Base-by-base conservation (phyloP, 1,140 invertebrate species). In the Mycetomoellerius zeteki region DNA sequence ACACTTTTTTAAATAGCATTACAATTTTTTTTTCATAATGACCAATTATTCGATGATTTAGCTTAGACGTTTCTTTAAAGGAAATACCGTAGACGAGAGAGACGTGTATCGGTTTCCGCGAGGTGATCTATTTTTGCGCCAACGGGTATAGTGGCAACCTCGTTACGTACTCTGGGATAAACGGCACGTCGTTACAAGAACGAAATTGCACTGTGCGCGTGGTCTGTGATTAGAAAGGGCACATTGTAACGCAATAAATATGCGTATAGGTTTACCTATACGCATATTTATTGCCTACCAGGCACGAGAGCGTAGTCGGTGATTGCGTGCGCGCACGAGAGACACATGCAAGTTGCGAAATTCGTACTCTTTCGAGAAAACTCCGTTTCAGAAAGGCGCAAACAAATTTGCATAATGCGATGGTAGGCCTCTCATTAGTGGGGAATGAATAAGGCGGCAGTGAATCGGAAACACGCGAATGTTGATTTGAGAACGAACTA, bases 181-280 rank as follows among this genome's bases (percentile, higher is more conserved):
- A 43, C 19, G 75, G 19, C 52, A 81, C 24, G 37, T 82, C 60
- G 30, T 37, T 60, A 47, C 56, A 84, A 73, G 54, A 82, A 84
- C 56, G 8, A 84, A 84, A 84, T 87, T 56, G 65, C 43, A 80
- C 16, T 37, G 60, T 62, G 30, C 65, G 21, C 27, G 30, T 21
- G 14, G 8, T 54, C 19, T n/a, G 52, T 21, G 67, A 89, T 62
- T 73, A 71, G 47, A 78, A 69, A 75, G 67, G 73, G 24, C n/a
- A 73, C 58, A 52, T 73, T 62, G 58, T 85, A 72, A 62, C 52
- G 56, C 71, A 69, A 87, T 75, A 87, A 89, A 80, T 54, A 69
- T 82, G 71, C 72, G 78, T 89, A 80, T 67, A 69, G 27, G 16
- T 77, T 80, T 86, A 69, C 65, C 65, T 43, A 43, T 43, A 43